Percentiles rank a stretch among this genome's conserved stretches.
Conservation (phyloP, 2,888 invertebrate species). For the Melieria crassipennis region DNA sequence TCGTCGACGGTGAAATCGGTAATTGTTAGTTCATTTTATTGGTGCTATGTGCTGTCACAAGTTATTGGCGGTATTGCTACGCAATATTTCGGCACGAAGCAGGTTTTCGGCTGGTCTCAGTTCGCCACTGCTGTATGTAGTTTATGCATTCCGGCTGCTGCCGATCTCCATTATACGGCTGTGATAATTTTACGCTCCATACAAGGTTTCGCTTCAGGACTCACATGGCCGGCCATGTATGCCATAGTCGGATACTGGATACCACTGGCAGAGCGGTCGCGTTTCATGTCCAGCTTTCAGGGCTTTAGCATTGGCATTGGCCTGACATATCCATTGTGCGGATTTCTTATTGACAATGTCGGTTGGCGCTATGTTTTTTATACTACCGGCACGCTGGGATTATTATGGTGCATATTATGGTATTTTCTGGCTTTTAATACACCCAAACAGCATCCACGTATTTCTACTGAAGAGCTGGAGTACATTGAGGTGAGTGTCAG, state of each 20-base stretch:
- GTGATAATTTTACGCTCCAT: slow-evolving; percentile 73
- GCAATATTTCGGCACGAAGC: slow-evolving; percentile 76
- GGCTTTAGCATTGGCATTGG: slow-evolving; percentile 81
- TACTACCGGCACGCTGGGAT: slow-evolving; percentile 74
- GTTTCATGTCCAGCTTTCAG: slow-evolving; percentile 81
- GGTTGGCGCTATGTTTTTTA: slow-evolving; percentile 78
- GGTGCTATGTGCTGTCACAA: slow-evolving; percentile 79
- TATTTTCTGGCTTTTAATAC: slow-evolving; percentile 76
- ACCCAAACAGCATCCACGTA: slow-evolving; percentile 75
- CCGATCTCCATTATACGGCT: slow-evolving; percentile 71
- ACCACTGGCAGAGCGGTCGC: slow-evolving; percentile 75
- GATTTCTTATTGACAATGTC: slow-evolving; percentile 74
- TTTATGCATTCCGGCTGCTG: slow-evolving; percentile 73
- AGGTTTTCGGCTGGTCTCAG: slow-evolving; percentile 77
- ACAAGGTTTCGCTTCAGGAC: slow-evolving; percentile 77
- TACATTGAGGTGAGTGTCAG: slow-evolving; percentile 74
- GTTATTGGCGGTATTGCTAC: slow-evolving; percentile 76
- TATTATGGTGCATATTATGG: slow-evolving; percentile 76
- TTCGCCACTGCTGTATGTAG: slow-evolving; percentile 75
- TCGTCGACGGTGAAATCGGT: slow-evolving; percentile 72
- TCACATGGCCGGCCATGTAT: slow-evolving; percentile 82
- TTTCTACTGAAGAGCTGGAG: slow-evolving; percentile 72
- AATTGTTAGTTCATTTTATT: slow-evolving; percentile 76
- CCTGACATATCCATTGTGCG: slow-evolving; percentile 76
- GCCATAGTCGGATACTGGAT: slow-evolving; percentile 79